Evolutionary conservation across 1,140 invertebrate genomes (phyloP).

Genomic region (Bombus vancouverensis): DNA sequence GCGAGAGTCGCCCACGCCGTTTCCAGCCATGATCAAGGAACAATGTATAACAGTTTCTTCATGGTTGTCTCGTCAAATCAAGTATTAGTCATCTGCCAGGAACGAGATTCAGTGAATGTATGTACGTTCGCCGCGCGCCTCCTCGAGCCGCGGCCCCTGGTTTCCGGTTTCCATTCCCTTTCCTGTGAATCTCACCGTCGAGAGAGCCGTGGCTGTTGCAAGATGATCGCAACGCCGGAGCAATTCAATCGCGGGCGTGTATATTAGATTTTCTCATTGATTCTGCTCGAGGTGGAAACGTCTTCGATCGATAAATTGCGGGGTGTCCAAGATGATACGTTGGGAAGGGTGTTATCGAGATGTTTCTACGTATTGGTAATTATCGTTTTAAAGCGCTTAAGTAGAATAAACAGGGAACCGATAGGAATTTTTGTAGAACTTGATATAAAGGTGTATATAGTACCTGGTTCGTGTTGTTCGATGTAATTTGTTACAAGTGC

Average conservation of each 20-base stretch:
- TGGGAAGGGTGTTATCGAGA: not conserved
- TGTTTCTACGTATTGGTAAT: too few relatives aligned
- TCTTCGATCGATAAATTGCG: conserved; percentile 35
- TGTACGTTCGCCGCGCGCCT: not conserved
- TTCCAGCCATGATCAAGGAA: conserved; percentile 73
- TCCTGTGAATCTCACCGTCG: conserved; percentile 48
- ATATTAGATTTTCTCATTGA: not conserved
- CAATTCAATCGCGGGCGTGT: not conserved
- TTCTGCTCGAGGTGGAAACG: not conserved
- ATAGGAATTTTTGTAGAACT: too few relatives aligned
- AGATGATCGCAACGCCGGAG: conserved; percentile 30
- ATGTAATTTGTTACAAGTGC: not conserved
- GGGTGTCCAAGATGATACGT: not conserved
- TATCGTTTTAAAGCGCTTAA: too few relatives aligned
- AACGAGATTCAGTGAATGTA: conserved; percentile 65
- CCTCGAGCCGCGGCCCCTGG: conserved; percentile 18
- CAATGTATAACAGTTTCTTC: conserved; percentile 81
- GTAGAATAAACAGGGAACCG: too few relatives aligned
- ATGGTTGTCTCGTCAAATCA: conserved; percentile 78
- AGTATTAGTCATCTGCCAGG: conserved; percentile 76
- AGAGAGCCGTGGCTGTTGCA: conserved; percentile 24
- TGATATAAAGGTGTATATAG: fast-evolving
- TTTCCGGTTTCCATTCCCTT: conserved; percentile 57
- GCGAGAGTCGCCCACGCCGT: conserved; percentile 73
- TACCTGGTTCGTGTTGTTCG: too few relatives aligned